Evolutionary conservation across 2,797 vertebrate genomes (phyloP), one percentile per base, ranked within the genome.

Genomic region (Numenius phaeopus): DNA sequence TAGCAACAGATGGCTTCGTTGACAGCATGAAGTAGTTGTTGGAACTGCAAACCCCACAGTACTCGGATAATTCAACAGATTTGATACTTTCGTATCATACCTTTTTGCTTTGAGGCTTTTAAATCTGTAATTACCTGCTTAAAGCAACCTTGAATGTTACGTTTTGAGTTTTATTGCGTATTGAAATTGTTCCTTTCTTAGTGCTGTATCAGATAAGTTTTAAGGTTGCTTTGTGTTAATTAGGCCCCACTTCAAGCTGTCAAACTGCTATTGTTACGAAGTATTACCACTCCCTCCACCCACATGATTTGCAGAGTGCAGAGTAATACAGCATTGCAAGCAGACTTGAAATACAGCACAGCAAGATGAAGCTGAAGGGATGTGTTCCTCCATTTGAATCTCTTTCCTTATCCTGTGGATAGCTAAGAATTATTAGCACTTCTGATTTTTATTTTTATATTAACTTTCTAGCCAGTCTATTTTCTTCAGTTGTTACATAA

Each of bases 1-100:
- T 94, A 97, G 91, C 95, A 97, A 97, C 97, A 98, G 97, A 96
- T 97, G 96, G 95, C 50, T 73, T 85, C 34, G 66, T 90, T 97
- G 95, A 90, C 96, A 96, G 70, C 83, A 72, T 84, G 85, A 89
- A 92, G 77, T 92, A 91, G 80, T 96, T 65, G 69, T 72, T 89
- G 67, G 65, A 94, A 89, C 54, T 96, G 87, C 82, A 93, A 90
- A 94, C 84, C 42, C 76, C 67, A 32, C 50, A 95, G 73, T 83
- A 87, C 44, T 90, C 85, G 66, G 65, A 46, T 89, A 79, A 65
- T 54, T 79, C 49, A 34, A 21, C 39, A 18, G 14, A 34, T 87
- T 86, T 91, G 22, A 62, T 96, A 85, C 66, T 86, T 87, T 67
- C 76, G 30, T 44, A 26, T 40, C 26, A 40, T 62, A 86, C 49